Base-by-base conservation (phyloP, 2,888 invertebrate genomes). In the Uloborus plumipes region DNA sequence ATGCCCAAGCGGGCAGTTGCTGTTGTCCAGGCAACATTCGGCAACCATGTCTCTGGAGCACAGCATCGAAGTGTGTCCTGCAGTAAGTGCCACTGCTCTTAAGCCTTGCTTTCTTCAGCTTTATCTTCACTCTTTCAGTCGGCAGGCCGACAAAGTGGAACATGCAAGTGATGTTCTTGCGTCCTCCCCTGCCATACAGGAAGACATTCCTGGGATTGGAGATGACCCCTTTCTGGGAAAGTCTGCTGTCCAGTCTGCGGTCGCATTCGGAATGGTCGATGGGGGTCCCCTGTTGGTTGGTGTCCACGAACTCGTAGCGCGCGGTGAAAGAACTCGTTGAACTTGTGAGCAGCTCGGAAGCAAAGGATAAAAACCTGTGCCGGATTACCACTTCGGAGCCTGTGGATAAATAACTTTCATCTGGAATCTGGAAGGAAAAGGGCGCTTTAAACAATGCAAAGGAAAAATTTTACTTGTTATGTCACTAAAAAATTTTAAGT, bases 221-320 rank as follows among this genome's bases (percentile, higher is more conserved):
- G 88, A 94, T 93, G 87, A 91, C 90, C 18, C 93, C 93, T 20
- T 88, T 88, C 22, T 86, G 86, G 22, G 83, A 75, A n/a, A 84
- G 55, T n/a, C 71, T 65, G 20, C 84, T 85, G 62, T 84, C 81
- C 14, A 86, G 18, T 20, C 76, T 49, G 26, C 85, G 39, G 26
- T 84, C 81, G 47, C 84, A 85, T 59, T 76, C 75, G 6, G 71
- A 85, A 20, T 84, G 80, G 69, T 86, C 85, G 18, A 87, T 86
- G n/a, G 86, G 85, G 4, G 85, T 84, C 2, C 86, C 86, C 16
- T 84, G 85, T 72, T 87, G 87, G 55, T 79, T 86, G 26, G 86
- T 87, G 75, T 94, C 94, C 22, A 95, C 94, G 88, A 95, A 95
- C 89, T 95, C 95, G 89, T 94, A 95, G 71, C 94, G 92, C 6